These are phyloP conservation scores for Notothenia rossii DNA, from an alignment of 2,113 vertebrate species.

Conservation along the genomic window DNA sequence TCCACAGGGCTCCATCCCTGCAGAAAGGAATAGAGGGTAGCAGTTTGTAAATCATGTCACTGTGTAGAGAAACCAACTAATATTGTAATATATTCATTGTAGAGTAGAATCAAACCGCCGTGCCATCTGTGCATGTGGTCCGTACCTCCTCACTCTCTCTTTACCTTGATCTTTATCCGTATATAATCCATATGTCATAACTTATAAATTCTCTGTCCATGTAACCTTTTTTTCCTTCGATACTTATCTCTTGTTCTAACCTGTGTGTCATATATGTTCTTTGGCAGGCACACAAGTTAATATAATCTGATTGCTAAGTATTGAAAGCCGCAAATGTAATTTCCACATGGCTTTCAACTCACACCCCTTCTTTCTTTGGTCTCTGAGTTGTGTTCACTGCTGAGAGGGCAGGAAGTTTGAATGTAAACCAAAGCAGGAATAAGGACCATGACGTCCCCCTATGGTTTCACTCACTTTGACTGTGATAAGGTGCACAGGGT, in stretches of 20 bases:
- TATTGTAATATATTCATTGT: constrained; percentile 19
- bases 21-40: constrained; percentile 11
- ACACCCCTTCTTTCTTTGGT: neutral
- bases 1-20: constrained; percentile 11
- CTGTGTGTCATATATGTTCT: constrained; percentile 2
- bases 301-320: constrained; percentile 23
- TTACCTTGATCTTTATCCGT: constrained; percentile 14
- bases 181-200: constrained; percentile 34
- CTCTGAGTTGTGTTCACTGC: constrained; percentile 17
- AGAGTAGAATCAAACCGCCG: constrained; percentile 21
- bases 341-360: constrained; percentile 22
- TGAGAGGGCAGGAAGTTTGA: constrained; percentile 52
- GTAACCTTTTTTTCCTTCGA: neutral
- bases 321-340: constrained; percentile 32
- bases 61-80: constrained; percentile 28
- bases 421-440: constrained; percentile 57
- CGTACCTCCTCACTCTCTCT: neutral
- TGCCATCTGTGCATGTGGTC: constrained; percentile 15
- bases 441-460: constrained; percentile 41
- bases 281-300: constrained; percentile 4
- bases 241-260: constrained; percentile 10
- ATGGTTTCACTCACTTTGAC: constrained; percentile 31
- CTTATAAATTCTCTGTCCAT: constrained; percentile 3
- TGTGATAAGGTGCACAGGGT: constrained; percentile 25
- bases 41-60: constrained; percentile 29